Percentiles rank a stretch among this genome's conserved stretches.
Evolutionary conservation across 2,888 invertebrate species (phyloP).

Genomic region (Melanotus villosus): DNA sequence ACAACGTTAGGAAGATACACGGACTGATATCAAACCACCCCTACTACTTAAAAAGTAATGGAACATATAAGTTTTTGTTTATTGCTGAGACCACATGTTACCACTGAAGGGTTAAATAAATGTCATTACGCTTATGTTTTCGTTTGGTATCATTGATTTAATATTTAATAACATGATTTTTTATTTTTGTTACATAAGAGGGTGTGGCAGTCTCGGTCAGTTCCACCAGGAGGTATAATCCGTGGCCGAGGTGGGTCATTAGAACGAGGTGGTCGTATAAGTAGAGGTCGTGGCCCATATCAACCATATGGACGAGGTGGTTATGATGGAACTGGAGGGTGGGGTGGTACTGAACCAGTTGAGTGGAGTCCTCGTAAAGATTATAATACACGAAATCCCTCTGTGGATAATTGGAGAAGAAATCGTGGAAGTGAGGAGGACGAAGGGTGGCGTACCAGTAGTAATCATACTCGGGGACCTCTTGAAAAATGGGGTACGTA

Average conservation of each 20-base stretch:
- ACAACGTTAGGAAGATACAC: no score
- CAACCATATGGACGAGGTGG: conserved; percentile 64
- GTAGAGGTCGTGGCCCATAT: conserved; percentile 60
- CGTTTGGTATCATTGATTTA: no score
- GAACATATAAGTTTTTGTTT: no score
- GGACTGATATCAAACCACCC: no score
- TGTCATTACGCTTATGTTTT: no score
- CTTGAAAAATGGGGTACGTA: conserved; percentile 72
- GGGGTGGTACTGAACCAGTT: conserved; percentile 71
- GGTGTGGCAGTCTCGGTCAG: conserved; percentile 69
- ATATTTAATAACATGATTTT: no score
- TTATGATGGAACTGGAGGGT: conserved; percentile 70
- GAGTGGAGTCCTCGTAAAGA: conserved; percentile 76
- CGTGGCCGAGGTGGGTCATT: conserved; percentile 69
- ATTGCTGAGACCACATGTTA: no score
- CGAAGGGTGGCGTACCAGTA: conserved; percentile 71
- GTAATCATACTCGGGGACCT: conserved; percentile 59
- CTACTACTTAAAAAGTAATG: no score
- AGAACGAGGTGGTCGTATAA: conserved; percentile 67
- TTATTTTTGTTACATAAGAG: conserved; percentile 54
- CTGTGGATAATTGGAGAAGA: conserved; percentile 68
- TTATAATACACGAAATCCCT: conserved; percentile 62
- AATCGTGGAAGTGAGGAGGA: conserved; percentile 68
- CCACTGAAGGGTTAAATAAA: no score
- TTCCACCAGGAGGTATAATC: conserved; percentile 61